Percentiles rank a stretch among this genome's conserved stretches.
These are phyloP conservation scores for Rhinatrema bivittatum DNA, from an alignment of 2,797 vertebrate genomes.

Conservation along the genomic window DNA sequence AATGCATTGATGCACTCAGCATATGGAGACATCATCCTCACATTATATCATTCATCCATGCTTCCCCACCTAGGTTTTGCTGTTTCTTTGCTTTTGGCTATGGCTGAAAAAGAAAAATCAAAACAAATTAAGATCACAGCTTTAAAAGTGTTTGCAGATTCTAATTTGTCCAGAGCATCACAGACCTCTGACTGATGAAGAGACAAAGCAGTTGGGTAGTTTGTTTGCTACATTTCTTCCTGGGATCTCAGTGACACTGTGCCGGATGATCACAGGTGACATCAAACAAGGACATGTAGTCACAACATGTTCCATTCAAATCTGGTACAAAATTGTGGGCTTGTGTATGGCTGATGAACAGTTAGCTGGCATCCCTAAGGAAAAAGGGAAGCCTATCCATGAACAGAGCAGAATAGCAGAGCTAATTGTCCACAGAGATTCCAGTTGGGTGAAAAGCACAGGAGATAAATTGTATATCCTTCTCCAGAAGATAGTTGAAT, in stretches of 20 bases:
- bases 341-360: conserved; percentile 79
- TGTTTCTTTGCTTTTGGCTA: conserved; percentile 72
- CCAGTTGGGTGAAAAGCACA: conserved; percentile 71
- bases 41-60: conserved; percentile 67
- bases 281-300: conserved; percentile 78
- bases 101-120: conserved; percentile 75
- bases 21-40: conserved; percentile 62
- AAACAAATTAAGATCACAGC: conserved; percentile 68
- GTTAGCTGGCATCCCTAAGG: conserved; percentile 40
- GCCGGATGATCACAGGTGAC: conserved; percentile 75
- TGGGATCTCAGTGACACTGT: conserved; percentile 64
- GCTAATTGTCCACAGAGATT: conserved; percentile 67
- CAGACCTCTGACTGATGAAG: conserved; percentile 31
- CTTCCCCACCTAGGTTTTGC: conserved; percentile 80
- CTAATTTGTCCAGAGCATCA: conserved; percentile 65
- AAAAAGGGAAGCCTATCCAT: conserved; percentile 11
- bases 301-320: conserved; percentile 63
- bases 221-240: conserved; percentile 86
- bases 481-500: conserved; percentile 70
- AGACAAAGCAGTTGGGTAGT: conserved; percentile 53
- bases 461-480: conserved; percentile 62
- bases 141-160: conserved; percentile 68
- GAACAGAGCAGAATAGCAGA: conserved; percentile 54
- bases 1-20: conserved; percentile 73
- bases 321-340: conserved; percentile 66